Evolutionary conservation across 2,888 invertebrate genomes (phyloP).

Genomic region (Altica lythri): DNA sequence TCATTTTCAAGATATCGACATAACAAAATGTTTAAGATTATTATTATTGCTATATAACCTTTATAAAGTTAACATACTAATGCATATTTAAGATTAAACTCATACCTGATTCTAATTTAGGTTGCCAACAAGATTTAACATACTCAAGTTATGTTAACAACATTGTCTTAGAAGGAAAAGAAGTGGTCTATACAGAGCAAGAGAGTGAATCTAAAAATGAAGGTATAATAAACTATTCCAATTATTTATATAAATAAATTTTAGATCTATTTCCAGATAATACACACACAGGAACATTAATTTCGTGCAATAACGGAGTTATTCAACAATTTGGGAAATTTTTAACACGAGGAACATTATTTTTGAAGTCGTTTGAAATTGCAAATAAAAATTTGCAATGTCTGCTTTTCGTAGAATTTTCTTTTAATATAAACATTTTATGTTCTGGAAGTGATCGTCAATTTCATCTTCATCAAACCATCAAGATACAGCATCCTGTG

Average conservation of each 20-base stretch:
- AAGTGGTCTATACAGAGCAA: constrained; percentile 36
- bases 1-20: too few relatives aligned
- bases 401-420: constrained; percentile 33
- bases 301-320: constrained; percentile 22
- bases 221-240: not conserved
- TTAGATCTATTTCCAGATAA: constrained; percentile 20
- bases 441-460: constrained; percentile 24
- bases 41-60: not conserved
- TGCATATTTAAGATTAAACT: too few relatives aligned
- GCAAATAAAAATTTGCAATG: constrained; percentile 41
- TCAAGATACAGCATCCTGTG: constrained; percentile 25
- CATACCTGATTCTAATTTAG: constrained; percentile 22
- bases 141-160: constrained; percentile 27
- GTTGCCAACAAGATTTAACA: constrained; percentile 9
- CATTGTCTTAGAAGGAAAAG: constrained; percentile 29
- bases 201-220: not conserved
- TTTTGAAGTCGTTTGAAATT: constrained; percentile 40
- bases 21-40: too few relatives aligned
- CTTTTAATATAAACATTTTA: constrained; percentile 27
- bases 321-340: constrained; percentile 27
- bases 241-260: constrained; percentile 21
- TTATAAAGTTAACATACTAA: not conserved
- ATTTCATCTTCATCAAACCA: constrained; percentile 29
- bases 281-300: constrained; percentile 26
- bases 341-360: constrained; percentile 41